Evolutionary conservation across 2,797 vertebrate genomes (phyloP), one percentile per base, ranked within the genome.

Genomic region (Pantherophis alleghaniensis): DNA sequence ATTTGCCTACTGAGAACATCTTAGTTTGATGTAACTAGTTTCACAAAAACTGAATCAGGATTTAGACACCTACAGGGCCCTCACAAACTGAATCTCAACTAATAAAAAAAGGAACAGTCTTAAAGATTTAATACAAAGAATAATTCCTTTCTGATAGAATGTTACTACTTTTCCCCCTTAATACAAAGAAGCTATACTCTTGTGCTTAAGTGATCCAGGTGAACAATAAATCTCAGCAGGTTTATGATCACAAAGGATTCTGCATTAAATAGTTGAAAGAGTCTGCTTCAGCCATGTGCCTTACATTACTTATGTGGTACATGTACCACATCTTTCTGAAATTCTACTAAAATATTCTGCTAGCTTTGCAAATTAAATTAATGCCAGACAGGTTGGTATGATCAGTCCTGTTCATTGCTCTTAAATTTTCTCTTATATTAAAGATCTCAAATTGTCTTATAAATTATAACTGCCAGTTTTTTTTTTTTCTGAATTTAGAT

Each of bases 21-120:
- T 96, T 94, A 88, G 94, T 96, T 97, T 97, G 97, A 97, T 96
- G 91, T 94, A 95, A 93, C 93, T 51, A 28, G 7, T 96, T 97
- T 95, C 92, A 94, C 95, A 95, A 96, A 96, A 97, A 94, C 89
- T 95, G 96, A 97, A 95, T 97, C 2, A 91, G 94, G 87, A 89
- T 96, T 96, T 96, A 94, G 93, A 93, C 86, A 95, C 96, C 89
- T 94, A 94, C 69, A 91, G 88, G 93, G 91, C 93, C 92, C 95
- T 96, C 94, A 95, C 93, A 97, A 96, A 95, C 47, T 55, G 26
- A 94, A 93, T 95, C 94, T 90, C 93, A 95, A 96, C 95, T 95
- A 92, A 37, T 74, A 92, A 96, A 95, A 63, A 90, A 92, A 94
- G 87, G 92, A 94, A 91, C 91, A 92, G 90, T 90, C 94, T 93